Evolutionary conservation across 1,140 invertebrate genomes (phyloP).

Genomic region (Drosophila sp.): DNA sequence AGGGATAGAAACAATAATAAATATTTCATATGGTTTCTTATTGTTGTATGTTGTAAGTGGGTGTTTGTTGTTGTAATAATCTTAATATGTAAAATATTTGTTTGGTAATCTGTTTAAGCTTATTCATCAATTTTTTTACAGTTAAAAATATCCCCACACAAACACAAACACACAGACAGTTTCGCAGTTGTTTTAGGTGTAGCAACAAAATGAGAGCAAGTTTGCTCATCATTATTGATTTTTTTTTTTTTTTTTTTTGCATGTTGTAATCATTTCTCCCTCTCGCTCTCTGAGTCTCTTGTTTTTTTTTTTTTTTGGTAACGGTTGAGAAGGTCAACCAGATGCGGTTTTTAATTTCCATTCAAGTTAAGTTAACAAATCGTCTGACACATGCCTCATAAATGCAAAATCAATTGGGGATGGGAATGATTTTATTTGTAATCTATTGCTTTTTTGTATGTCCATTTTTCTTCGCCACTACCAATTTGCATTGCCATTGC

Average conservation of each 20-base stretch:
- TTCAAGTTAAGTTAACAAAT: conserved; percentile 16
- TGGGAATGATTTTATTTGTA: neutral
- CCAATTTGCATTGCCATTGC: conserved; percentile 7
- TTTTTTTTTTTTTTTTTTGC: conserved; percentile 13
- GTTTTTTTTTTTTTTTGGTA: conserved; percentile 24
- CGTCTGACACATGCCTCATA: conserved; percentile 10
- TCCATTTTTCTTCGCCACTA: neutral
- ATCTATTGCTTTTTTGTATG: neutral
- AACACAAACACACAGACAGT: conserved; percentile 21
- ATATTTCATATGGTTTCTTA: neutral
- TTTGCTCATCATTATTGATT: conserved; percentile 55
- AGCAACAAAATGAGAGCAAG: conserved; percentile 56
- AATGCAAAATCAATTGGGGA: conserved; percentile 4
- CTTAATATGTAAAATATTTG: conserved; percentile 12
- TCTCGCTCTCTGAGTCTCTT: conserved; percentile 17
- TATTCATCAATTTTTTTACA: conserved; percentile 69
- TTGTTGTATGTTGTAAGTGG: conserved; percentile 66
- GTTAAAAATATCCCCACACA: conserved; percentile 49
- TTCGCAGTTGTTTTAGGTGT: conserved; percentile 22
- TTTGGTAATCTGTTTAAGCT: conserved; percentile 54
- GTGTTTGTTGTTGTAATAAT: conserved; percentile 46
- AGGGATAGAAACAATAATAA: conserved; percentile 40
- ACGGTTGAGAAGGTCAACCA: conserved; percentile 77
- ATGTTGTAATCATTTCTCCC: conserved; percentile 67
- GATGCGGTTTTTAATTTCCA: conserved; percentile 53